Evolutionary conservation across 1,140 invertebrate species (phyloP), one percentile per base, ranked within the genome.

Genomic region (Trissolcus basalis): DNA sequence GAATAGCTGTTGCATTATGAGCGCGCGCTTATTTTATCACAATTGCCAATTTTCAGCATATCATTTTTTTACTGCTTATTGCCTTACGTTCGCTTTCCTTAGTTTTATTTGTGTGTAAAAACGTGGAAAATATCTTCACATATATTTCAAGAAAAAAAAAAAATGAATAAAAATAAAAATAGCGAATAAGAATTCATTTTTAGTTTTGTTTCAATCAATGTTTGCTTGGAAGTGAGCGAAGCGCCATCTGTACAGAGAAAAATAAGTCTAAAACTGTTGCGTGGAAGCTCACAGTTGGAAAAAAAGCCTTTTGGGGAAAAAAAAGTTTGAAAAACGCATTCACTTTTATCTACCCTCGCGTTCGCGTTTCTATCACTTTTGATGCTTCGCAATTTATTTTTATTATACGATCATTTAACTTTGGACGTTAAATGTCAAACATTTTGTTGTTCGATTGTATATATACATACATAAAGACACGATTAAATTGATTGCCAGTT

Each of bases 41-140:
- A 4, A 27, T 14, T 9, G 27, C 11, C 9, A 9, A 39, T 39
- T 65, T 70, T 63, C 49, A 51, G 9, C 9, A 41, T 60, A 72
- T 72, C 54, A 72, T 59, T 64, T 72, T 73, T 67, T 72, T 27
- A 59, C 48, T 71, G 68, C 67, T 63, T 70, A 61, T 61, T 70
- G 58, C 68, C 45, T 53, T 71, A 59, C 58, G 47, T 10, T n/a
- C n/a, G n/a, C 43, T 48, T 50, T 13, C 33, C 49, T 63, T 71
- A 58, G 39, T 60, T 61, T 63, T 48, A 64, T 63, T 56, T 63
- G 63, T 63, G 56, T 56, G 33, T 35, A 49, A 55, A 49, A 15
- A 35, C 41, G 33, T 41, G 60, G 60, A 54, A 69, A 60, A 49
- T 35, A 6, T 10, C 10, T 35, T 35, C 33, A 35, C 33, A 6